phyloP scores from a whole-genome alignment of 1,140 invertebrate genomes.

The Calliphora vicina region DNA sequence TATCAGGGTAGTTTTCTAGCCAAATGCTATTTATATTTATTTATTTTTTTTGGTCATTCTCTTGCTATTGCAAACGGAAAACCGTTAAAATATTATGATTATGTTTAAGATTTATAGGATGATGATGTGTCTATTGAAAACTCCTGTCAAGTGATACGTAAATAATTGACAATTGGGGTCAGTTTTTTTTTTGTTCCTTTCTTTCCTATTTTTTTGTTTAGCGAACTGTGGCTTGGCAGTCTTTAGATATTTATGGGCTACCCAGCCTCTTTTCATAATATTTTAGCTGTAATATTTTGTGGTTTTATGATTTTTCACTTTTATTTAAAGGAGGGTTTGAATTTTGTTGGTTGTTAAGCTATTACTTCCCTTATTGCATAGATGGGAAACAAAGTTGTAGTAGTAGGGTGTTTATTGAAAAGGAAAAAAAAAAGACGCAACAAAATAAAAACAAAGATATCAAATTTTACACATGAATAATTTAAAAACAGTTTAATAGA shows the following conservation, averaged over 20 bases:
- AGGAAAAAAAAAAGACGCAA: not conserved
- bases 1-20: not conserved
- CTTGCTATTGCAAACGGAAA: not conserved
- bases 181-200: constrained; percentile 41
- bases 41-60: not conserved
- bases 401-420: not conserved
- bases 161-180: constrained; percentile 62
- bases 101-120: not conserved
- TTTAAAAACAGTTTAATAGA: constrained; percentile 14
- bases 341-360: constrained; percentile 31
- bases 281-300: constrained; percentile 25
- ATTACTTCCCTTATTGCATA: not conserved
- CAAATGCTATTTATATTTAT: not conserved
- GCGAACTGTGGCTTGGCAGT: too few relatives aligned
- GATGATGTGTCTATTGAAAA: not conserved
- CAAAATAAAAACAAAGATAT: not conserved
- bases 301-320: constrained; percentile 31
- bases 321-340: not conserved
- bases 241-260: not conserved
- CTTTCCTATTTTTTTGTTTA: not conserved
- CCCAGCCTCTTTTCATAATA: constrained; percentile 17
- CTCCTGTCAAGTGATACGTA: constrained; percentile 61
- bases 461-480: constrained; percentile 5
- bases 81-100: constrained; percentile 3
- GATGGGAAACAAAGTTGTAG: not conserved